A percentile compares a stretch with the other conserved stretches of the same genome.
Conservation (phyloP, 2,797 vertebrate genomes). For the Antrozous pallidus region DNA sequence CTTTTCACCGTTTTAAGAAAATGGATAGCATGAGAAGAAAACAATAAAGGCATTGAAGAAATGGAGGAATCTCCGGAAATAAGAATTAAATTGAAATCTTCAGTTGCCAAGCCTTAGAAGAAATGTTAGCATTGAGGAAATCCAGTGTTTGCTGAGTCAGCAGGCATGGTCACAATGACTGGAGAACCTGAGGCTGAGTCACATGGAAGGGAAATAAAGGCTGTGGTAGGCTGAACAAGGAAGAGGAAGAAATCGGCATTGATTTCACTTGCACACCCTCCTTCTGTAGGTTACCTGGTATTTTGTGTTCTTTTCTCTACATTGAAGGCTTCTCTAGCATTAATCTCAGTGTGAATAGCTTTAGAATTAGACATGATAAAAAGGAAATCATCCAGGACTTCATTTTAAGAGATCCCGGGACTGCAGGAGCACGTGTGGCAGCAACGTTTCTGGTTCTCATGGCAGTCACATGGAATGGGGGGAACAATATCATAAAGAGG, state of each 20-base stretch:
- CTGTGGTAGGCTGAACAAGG: too few relatives aligned
- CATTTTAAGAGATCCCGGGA: neutral
- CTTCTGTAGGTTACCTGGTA: neutral
- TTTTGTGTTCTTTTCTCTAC: neutral
- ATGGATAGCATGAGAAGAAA: neutral
- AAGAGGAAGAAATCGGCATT: neutral
- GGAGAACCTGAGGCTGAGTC: neutral
- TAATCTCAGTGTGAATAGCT: neutral
- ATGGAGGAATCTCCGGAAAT: neutral
- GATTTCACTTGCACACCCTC: neutral
- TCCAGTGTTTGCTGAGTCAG: neutral
- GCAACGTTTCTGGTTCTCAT: neutral
- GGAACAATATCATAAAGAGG: neutral
- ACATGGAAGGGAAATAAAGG: neutral
- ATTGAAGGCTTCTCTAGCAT: neutral
- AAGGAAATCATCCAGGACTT: neutral
- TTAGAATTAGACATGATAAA: neutral
- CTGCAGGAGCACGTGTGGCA: accelerated
- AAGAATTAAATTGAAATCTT: neutral
- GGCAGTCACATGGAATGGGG: neutral
- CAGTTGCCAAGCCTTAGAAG: neutral
- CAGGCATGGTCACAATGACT: neutral
- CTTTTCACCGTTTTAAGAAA: neutral
- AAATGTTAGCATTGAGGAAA: neutral
- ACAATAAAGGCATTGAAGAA: neutral